Evolutionary conservation across 2,113 vertebrate species (phyloP).

Genomic region (Zingel zingel): DNA sequence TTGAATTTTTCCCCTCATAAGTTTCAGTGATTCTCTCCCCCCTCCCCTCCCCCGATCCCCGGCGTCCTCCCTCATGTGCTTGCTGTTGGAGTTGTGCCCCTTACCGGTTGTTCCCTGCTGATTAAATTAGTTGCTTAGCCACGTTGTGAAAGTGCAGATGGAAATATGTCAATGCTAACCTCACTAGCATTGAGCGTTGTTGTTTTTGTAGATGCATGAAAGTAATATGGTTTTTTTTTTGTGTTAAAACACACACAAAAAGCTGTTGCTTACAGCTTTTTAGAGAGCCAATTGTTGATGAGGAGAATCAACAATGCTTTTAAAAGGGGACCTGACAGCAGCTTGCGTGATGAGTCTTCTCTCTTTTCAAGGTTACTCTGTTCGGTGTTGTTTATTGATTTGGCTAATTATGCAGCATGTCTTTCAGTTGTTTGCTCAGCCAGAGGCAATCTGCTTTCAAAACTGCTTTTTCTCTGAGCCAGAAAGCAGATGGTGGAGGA

Average conservation of each 20-base stretch:
- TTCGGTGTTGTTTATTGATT: slow-evolving; percentile 49
- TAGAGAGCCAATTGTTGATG: slow-evolving; percentile 52
- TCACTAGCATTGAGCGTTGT: slow-evolving; percentile 47
- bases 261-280: slow-evolving; percentile 30
- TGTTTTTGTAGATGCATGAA: slow-evolving; percentile 45
- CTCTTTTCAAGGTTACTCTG: slow-evolving; percentile 39
- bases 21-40: background rate
- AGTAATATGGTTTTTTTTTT: slow-evolving; percentile 4
- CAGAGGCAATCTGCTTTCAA: slow-evolving; percentile 42
- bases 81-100: slow-evolving; percentile 21
- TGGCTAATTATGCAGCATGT: slow-evolving; percentile 58
- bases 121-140: background rate
- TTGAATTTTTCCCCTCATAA: background rate
- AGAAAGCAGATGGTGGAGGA: slow-evolving; percentile 50
- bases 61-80: slow-evolving; percentile 14
- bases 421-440: slow-evolving; percentile 60
- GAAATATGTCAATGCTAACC: slow-evolving; percentile 44
- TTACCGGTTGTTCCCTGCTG: background rate
- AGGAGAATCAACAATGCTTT: slow-evolving; percentile 59
- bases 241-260: background rate
- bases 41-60: background rate
- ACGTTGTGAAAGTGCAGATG: background rate
- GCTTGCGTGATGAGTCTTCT: background rate
- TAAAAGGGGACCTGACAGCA: slow-evolving; percentile 13
- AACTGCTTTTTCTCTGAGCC: slow-evolving; percentile 40